Base-by-base conservation (phyloP, 2,888 invertebrate species). In the Schizaphis graminum region DNA sequence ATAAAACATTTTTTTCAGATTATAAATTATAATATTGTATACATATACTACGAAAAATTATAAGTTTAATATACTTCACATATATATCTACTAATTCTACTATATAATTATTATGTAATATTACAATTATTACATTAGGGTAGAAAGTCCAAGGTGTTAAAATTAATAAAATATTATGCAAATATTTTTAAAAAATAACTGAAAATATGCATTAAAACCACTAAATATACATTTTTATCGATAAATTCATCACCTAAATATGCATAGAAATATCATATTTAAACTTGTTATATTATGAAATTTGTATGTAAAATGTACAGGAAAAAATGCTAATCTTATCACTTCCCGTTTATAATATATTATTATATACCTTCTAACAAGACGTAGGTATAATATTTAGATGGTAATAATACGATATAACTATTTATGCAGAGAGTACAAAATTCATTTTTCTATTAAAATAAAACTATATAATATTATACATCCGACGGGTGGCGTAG, bases 371-470 rank as follows among this genome's bases (percentile, higher is more conserved):
- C 5, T 53, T 21, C 21, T 21, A 35, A 21, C 77, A 2, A 35
- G 35, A 21, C 35, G 21, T 77, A 35, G 16, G 16, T 67, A 67
- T 77, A 77, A 77, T 77, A 35, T 77, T 77, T 77, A 77, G 21
- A 35, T 21, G 35, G 35, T 77, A 77, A 77, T 77, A 77, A 35
- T 77, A 77, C 35, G 77, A 77, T 77, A 10, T 35, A 77, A 77
- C 35, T 77, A 77, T 77, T 21, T 21, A 77, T 35, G 77, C 21
- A 3, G 8, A 1, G 21, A 77, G 77, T 35, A 77, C 0, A 77
- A 77, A 77, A 77, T 35, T 77, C 77, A 35, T 77, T 77, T 77
- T 77, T 77, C 77, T 35, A 77, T 77, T 77, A 77, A 77, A 77
- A 77, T 21, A 21, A 77, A 21, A 8, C 77, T 77, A 21, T 77